Evolutionary conservation across 37 sponge, comb jelly and placozoan genomes (phyloP).

Genomic region (Theonella swinhoei): DNA sequence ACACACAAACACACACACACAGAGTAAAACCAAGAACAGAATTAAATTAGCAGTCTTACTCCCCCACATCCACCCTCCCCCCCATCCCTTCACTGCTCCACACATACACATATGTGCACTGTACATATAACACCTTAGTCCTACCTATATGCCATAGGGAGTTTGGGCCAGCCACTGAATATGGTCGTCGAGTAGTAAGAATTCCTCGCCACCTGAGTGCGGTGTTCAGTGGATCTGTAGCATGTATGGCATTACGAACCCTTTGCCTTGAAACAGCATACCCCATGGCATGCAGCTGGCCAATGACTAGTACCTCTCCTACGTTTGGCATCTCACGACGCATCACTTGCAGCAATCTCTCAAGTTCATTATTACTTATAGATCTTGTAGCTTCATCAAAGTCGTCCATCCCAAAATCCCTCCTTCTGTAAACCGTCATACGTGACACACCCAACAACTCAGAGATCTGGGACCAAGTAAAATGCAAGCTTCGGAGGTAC

Average conservation of each 20-base stretch:
- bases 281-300: not conserved
- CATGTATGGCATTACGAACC: slow-evolving; percentile 19
- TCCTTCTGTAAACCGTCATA: slow-evolving; percentile 25
- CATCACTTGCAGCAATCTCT: not conserved
- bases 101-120: too few relatives aligned
- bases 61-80: too few relatives aligned
- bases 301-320: slow-evolving; percentile 32
- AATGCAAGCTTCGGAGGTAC: not conserved
- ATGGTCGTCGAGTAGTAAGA: not conserved
- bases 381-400: not conserved
- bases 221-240: slow-evolving; percentile 22
- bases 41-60: too few relatives aligned
- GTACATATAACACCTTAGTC: too few relatives aligned
- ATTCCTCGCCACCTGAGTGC: slow-evolving; percentile 2
- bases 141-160: slow-evolving; percentile 13
- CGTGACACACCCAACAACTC: slow-evolving; percentile 15
- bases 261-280: not conserved
- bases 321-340: not conserved
- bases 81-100: too few relatives aligned
- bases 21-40: too few relatives aligned
- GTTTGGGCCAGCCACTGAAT: slow-evolving; percentile 8
- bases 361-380: not conserved
- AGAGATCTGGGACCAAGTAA: slow-evolving; percentile 39
- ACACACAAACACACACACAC: not conserved
- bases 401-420: slow-evolving; percentile 5